Evolutionary conservation across 2,113 vertebrate species (phyloP).

Genomic region (Equus quagga): DNA sequence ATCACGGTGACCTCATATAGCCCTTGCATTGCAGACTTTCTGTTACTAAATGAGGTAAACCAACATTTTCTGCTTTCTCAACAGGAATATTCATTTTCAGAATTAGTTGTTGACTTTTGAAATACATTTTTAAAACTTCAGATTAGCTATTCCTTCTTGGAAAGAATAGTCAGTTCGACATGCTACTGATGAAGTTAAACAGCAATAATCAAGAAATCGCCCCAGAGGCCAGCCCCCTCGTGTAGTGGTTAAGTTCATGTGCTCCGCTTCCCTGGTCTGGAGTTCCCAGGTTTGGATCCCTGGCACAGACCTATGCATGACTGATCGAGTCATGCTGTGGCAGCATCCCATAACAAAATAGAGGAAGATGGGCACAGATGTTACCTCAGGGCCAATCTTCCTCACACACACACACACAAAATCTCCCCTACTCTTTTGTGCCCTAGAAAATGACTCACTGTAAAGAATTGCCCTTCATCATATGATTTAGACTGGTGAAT

Average conservation of each 20-base stretch:
- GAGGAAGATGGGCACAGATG: too few relatives aligned
- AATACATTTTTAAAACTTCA: not conserved
- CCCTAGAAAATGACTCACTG: not conserved
- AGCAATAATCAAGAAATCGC: not conserved
- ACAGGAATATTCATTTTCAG: not conserved
- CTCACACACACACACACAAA: too few relatives aligned
- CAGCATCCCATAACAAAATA: too few relatives aligned
- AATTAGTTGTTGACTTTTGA: conserved; percentile 28
- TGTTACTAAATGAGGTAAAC: not conserved
- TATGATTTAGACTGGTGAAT: not conserved
- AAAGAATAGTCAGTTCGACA: not conserved
- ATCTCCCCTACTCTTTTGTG: not conserved
- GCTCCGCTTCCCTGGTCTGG: too few relatives aligned
- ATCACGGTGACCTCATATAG: not conserved
- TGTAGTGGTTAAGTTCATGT: too few relatives aligned
- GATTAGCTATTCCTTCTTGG: not conserved
- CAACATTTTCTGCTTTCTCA: not conserved
- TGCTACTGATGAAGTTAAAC: not conserved
- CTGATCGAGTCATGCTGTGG: too few relatives aligned
- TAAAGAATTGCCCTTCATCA: not conserved
- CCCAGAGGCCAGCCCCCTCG: too few relatives aligned
- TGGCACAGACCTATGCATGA: too few relatives aligned
- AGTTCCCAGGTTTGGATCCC: too few relatives aligned
- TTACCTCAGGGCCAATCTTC: too few relatives aligned
- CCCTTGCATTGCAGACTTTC: not conserved